Base-by-base conservation (phyloP, 92 coral and sea anemone genomes). In the Pocillopora grandis region DNA sequence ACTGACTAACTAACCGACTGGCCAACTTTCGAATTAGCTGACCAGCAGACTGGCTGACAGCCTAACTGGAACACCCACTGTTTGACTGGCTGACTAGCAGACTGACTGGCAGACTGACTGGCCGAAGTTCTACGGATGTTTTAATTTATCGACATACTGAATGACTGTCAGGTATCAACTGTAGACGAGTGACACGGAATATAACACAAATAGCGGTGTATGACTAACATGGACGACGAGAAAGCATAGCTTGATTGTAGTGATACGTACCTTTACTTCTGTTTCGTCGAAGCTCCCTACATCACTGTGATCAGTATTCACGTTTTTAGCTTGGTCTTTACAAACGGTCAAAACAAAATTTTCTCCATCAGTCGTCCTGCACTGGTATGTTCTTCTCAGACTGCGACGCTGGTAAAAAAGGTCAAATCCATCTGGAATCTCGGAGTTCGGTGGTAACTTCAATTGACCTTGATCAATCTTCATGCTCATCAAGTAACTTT, bases 301-400 rank as follows among this genome's bases (percentile, higher is more conserved):
- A 0, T 62, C 79, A 15, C 19, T 31, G 17, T 72, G 55, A 37
- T 36, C 55, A 4, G 65, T 60, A 62, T 73, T 60, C 27, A 66
- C 77, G 5, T 63, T 62, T 12, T 59, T 63, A 27, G 71, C 72
- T 76, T 80, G 76, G 6, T 89, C 92, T 68, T 89, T 89, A 64
- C 92, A 89, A 42, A 89, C 79, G 7, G 86, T 85, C 68, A 89
- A 63, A 14, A 76, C 64, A 58, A 87, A 89, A n/a, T 83, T 74
- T 61, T 85, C 80, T 18, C 79, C 92, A 3, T 75, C 85, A 33
- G 52, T 3, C 52, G 67, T 68, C 60, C 74, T 58, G 48, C 63
- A 56, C 68, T 60, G 77, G 42, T 89, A 89, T 0, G 89, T 89
- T 68, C 63, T 82, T 37, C 92, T 76, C 0, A 71, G 80, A 57